phyloP scores from a whole-genome alignment of 2,113 vertebrate species.

The Laticauda laticaudata region DNA sequence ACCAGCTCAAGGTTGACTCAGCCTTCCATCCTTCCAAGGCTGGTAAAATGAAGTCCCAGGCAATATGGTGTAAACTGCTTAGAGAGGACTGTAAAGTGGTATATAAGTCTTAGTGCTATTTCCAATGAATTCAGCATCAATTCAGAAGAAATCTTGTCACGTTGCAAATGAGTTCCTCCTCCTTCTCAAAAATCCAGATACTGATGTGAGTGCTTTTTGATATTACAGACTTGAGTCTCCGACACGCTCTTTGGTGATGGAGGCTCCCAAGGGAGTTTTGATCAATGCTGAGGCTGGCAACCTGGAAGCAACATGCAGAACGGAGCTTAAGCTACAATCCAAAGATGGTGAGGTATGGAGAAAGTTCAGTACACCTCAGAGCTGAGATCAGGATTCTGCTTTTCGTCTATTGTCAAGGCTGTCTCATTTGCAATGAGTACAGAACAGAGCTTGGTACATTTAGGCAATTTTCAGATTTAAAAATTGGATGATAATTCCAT shows the following conservation, averaged over 20 bases:
- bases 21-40: background rate
- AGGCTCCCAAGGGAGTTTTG: conserved; percentile 94
- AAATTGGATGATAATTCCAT: background rate
- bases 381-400: background rate
- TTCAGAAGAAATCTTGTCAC: background rate
- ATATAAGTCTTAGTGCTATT: background rate
- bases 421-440: background rate
- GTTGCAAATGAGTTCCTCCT: background rate
- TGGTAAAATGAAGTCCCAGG: background rate
- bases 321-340: conserved; percentile 93
- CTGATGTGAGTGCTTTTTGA: background rate
- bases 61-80: background rate
- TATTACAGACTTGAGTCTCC: conserved; percentile 90
- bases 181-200: rapidly evolving
- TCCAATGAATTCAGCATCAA: background rate
- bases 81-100: background rate
- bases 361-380: rapidly evolving
- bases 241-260: conserved; percentile 91
- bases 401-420: background rate
- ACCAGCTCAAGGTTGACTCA: background rate
- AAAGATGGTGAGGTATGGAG: conserved; percentile 92
- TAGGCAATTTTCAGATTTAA: background rate
- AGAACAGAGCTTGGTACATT: background rate
- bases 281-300: conserved; percentile 96
- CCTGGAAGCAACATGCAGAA: conserved; percentile 92